Evolutionary conservation across 2,888 invertebrate genomes (phyloP).

Genomic region (Macrophya alboannulata): DNA sequence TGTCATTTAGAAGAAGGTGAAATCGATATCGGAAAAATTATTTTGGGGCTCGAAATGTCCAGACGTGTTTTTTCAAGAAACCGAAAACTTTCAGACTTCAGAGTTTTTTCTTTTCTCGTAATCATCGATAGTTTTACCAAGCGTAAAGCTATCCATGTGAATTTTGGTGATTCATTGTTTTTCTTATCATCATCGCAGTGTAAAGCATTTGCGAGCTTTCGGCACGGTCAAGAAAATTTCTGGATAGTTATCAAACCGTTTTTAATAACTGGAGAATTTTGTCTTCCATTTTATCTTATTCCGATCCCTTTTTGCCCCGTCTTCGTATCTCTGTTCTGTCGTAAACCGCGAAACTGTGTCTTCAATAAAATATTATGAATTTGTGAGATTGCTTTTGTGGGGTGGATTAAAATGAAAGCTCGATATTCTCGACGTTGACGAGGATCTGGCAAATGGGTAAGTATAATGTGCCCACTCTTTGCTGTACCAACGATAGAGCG

Average conservation of each 20-base stretch:
- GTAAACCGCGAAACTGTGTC: neutral
- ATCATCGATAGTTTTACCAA: neutral
- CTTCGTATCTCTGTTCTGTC: neutral
- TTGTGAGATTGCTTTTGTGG: constrained; percentile 36
- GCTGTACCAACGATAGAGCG: neutral
- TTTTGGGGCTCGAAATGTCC: no score
- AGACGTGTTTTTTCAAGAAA: no score
- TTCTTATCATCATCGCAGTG: neutral
- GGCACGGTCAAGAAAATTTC: neutral
- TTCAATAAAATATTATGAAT: constrained; percentile 50
- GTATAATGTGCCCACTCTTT: neutral
- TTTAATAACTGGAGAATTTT: constrained; percentile 31
- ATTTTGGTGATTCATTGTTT: neutral
- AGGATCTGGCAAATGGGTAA: constrained; percentile 9
- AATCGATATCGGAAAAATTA: no score
- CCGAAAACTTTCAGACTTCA: no score
- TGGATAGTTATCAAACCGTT: neutral
- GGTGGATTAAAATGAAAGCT: constrained; percentile 17
- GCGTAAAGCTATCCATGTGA: neutral
- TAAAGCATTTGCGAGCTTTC: neutral
- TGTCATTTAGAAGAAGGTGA: no score
- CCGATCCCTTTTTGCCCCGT: neutral
- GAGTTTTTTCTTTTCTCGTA: no score
- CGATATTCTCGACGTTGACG: neutral
- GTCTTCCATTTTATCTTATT: neutral